phyloP scores from a whole-genome alignment of 1,140 invertebrate genomes.

The Eupristina koningsbergeri region DNA sequence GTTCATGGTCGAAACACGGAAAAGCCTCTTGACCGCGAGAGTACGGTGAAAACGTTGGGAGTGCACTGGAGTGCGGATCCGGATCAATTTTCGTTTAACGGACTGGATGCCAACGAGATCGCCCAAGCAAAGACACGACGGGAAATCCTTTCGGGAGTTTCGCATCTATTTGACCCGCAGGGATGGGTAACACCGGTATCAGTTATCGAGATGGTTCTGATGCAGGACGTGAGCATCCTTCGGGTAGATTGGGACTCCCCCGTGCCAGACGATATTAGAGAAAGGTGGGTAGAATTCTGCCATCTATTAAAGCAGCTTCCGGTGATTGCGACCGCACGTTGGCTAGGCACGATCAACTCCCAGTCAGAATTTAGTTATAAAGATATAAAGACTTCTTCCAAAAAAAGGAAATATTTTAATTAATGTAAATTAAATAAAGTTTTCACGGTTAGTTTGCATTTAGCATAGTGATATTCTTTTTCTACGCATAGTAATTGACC shows the following conservation, averaged over 20 bases:
- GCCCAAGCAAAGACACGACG: background rate
- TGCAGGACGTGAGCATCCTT: constrained; percentile 34
- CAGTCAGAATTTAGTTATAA: too few species aligned
- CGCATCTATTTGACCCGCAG: constrained; percentile 35
- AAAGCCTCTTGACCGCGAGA: too few species aligned
- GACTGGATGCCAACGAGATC: background rate
- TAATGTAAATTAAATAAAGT: too few species aligned
- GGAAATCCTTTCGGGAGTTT: constrained; percentile 15
- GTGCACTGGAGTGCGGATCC: too few species aligned
- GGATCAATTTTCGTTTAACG: background rate
- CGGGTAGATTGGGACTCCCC: too few species aligned
- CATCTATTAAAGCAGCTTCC: background rate
- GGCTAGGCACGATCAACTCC: background rate
- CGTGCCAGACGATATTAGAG: background rate
- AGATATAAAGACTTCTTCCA: too few species aligned
- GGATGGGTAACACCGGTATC: constrained; percentile 23
- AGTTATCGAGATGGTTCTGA: constrained; percentile 25
- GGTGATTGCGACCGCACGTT: constrained; percentile 15
- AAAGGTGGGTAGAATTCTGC: background rate
- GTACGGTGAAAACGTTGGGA: too few species aligned
- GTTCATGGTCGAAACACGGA: too few species aligned
- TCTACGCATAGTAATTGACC: too few species aligned
- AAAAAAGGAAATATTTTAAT: too few species aligned
- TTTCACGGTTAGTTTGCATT: too few species aligned
- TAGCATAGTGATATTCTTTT: too few species aligned